Percentiles rank a stretch among this genome's conserved stretches.
Evolutionary conservation across 1,140 invertebrate genomes (phyloP).

Genomic region (Trichonephila clavipes): DNA sequence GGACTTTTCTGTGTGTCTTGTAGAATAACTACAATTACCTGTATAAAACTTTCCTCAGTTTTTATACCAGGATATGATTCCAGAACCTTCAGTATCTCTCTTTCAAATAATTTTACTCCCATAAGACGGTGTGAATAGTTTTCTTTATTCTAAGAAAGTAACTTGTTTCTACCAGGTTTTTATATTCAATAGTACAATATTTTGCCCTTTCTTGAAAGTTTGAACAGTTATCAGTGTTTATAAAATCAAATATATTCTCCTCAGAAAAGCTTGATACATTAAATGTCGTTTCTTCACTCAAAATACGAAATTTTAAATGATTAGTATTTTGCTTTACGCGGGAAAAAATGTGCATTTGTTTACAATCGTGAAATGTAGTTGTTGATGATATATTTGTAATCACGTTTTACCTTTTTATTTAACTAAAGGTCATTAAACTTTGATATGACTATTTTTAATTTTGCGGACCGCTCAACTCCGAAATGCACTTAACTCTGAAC

Average conservation of each 20-base stretch:
- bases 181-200: too few relatives aligned
- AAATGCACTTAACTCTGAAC: too few relatives aligned
- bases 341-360: slow-evolving; percentile 50
- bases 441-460: neutral
- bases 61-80: neutral
- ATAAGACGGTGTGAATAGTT: neutral
- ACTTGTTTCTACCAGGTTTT: too few relatives aligned
- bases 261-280: too few relatives aligned
- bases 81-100: neutral
- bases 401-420: neutral
- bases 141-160: too few relatives aligned
- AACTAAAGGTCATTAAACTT: neutral
- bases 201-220: too few relatives aligned
- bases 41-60: neutral
- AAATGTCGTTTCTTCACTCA: neutral
- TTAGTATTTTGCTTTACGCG: slow-evolving; percentile 3
- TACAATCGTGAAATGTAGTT: slow-evolving; percentile 33
- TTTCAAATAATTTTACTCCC: neutral
- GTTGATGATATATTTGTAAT: neutral
- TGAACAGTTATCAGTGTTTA: too few relatives aligned
- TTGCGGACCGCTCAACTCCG: too few relatives aligned
- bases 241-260: too few relatives aligned
- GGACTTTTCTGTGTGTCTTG: neutral
- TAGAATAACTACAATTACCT: neutral
- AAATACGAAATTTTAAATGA: slow-evolving; percentile 39